Evolutionary conservation across 2,113 vertebrate genomes (phyloP), one percentile per base, ranked within the genome.

Genomic region (Rhadina sibilatrix): DNA sequence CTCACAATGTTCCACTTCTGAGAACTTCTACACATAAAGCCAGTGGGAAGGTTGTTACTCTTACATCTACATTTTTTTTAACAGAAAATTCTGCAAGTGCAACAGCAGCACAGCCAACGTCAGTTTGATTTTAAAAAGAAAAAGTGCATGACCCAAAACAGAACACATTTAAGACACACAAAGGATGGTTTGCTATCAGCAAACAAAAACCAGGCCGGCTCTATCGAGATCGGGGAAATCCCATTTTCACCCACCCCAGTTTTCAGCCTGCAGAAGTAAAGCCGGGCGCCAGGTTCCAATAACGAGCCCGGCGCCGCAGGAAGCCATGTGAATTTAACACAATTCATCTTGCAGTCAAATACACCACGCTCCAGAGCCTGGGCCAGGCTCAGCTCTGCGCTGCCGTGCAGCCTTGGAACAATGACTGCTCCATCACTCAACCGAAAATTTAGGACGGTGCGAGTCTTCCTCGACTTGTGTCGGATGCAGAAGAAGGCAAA

Each of bases 41-140:
- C 74, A 70, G 80, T 27, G 50, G 52, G 80, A 93, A 88, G 76
- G 53, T 70, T 94, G 92, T 89, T 92, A 82, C 93, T 96, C 88
- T 65, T 70, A 76, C 81, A 93, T 83, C 71, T 89, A 83, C 89
- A 21, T 79, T 87, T 96, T 96, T 91, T 91, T 96, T 21, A 97
- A 92, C 80, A 96, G 72, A 96, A 94, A 93, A 94, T 37, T 40
- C 84, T 96, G 94, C 66, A 64, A 95, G 77, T 79, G 52, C 66
- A 95, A 87, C 78, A 69, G 77, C 95, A 96, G 95, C 95, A 71
- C 77, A 63, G 76, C 93, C 76, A 2, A 60, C 18, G 10, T 89
- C 95, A 52, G 91, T 89, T 93, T 78, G 88, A 95, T 93, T 94
- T 91, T 57, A 30, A 78, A 96, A 96, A 92, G 81, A 93, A 93